phyloP scores from a whole-genome alignment of 2,888 invertebrate genomes.

The Ectemnius continuus region DNA sequence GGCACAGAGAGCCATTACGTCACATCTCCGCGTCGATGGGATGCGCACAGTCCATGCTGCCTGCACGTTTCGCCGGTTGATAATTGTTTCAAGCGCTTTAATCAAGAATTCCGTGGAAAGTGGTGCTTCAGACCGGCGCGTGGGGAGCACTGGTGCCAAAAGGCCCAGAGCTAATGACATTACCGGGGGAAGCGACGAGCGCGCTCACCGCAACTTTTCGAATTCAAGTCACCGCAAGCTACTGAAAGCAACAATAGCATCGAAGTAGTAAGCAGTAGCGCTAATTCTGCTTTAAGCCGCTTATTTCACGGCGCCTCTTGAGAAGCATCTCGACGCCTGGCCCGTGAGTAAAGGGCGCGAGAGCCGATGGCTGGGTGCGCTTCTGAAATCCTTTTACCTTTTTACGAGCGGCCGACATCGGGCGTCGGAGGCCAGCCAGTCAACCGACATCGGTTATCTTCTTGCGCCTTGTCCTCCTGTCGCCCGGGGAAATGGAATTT shows the following conservation, averaged over 20 bases:
- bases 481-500: conserved; percentile 69
- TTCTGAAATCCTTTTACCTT: conserved; percentile 52
- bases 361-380: conserved; percentile 32
- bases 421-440: conserved; percentile 22
- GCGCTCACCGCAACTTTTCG: too few relatives aligned
- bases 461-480: conserved; percentile 37
- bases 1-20: too few relatives aligned
- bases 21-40: too few relatives aligned
- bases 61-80: too few relatives aligned
- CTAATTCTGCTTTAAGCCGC: too few relatives aligned
- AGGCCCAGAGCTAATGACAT: too few relatives aligned
- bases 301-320: conserved; percentile 1
- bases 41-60: too few relatives aligned
- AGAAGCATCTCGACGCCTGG: conserved; percentile 7
- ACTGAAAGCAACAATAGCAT: not conserved
- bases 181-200: too few relatives aligned
- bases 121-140: too few relatives aligned
- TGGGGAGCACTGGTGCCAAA: too few relatives aligned
- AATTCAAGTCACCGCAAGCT: not conserved
- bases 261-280: not conserved
- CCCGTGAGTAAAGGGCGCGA: conserved; percentile 8
- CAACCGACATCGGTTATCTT: conserved; percentile 42
- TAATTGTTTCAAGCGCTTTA: too few relatives aligned
- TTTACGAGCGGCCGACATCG: conserved; percentile 50
- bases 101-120: too few relatives aligned